Evolutionary conservation across 2,888 invertebrate genomes (phyloP).

Genomic region (Pyrgus malvae): DNA sequence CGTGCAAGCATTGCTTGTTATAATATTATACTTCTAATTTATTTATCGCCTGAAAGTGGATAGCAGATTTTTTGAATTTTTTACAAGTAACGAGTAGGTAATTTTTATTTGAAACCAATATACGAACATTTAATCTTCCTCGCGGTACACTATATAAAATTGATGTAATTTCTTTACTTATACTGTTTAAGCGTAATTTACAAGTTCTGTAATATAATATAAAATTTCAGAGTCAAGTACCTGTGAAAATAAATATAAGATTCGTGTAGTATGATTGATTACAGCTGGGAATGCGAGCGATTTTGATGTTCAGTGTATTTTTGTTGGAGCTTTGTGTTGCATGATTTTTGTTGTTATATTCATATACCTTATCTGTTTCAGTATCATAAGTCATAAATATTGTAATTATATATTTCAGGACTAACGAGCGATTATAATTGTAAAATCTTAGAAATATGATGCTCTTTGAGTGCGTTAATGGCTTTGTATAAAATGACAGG

Average conservation of each 20-base stretch:
- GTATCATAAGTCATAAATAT: too few relatives aligned
- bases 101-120: not conserved
- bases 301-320: not conserved
- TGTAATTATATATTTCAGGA: too few relatives aligned
- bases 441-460: too few relatives aligned
- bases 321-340: too few relatives aligned
- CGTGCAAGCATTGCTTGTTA: too few relatives aligned
- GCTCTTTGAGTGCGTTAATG: too few relatives aligned
- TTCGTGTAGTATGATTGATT: conserved; percentile 2
- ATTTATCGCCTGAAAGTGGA: too few relatives aligned
- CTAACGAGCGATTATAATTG: too few relatives aligned
- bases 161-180: conserved; percentile 9
- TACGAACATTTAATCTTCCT: not conserved
- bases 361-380: too few relatives aligned
- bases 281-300: conserved; percentile 5
- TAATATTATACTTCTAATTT: too few relatives aligned
- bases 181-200: conserved; percentile 13
- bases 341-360: too few relatives aligned
- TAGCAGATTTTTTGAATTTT: not conserved
- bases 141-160: conserved; percentile 9
- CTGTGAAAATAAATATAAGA: conserved; percentile 19
- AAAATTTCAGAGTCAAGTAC: conserved; percentile 27
- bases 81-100: not conserved
- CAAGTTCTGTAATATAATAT: conserved; percentile 13
- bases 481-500: too few relatives aligned